These are phyloP conservation scores for Melanostigma gelatinosum DNA, from an alignment of 2,113 vertebrate species.

Conservation along the genomic window DNA sequence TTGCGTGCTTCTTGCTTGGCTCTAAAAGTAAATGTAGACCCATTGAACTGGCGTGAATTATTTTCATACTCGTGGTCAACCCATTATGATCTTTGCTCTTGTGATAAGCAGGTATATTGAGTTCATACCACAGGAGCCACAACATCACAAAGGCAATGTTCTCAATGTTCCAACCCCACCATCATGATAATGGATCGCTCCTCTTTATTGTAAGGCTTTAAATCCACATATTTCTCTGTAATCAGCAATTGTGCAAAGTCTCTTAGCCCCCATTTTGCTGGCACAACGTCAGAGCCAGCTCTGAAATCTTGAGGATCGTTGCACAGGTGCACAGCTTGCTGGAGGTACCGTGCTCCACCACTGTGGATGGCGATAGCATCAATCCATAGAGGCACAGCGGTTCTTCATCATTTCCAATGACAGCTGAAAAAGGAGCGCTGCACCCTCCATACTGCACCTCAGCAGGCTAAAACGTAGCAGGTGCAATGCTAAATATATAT, in stretches of 20 bases:
- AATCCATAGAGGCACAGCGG: conserved; percentile 38
- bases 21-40: not conserved
- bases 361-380: conserved; percentile 37
- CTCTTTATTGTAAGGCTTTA: not conserved
- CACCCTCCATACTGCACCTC: conserved; percentile 52
- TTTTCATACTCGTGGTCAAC: not conserved
- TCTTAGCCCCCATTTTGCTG: conserved; percentile 11
- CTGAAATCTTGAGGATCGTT: conserved; percentile 33
- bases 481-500: conserved; percentile 84
- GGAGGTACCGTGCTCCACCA: conserved; percentile 26
- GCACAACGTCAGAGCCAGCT: conserved; percentile 11
- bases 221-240: conserved; percentile 15
- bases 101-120: not conserved
- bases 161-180: not conserved
- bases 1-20: not conserved
- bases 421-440: conserved; percentile 55
- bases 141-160: conserved; percentile 10
- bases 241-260: conserved; percentile 19
- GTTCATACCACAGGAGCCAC: not conserved
- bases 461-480: conserved; percentile 77
- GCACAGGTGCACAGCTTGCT: conserved; percentile 55
- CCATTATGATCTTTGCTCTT: not conserved
- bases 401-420: conserved; percentile 74
- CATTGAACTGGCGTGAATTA: not conserved
- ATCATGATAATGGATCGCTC: conserved; percentile 1